Percentiles rank a stretch among this genome's conserved stretches.
phyloP scores from a whole-genome alignment of 2,797 vertebrate species.

The Myripristis murdjan region DNA sequence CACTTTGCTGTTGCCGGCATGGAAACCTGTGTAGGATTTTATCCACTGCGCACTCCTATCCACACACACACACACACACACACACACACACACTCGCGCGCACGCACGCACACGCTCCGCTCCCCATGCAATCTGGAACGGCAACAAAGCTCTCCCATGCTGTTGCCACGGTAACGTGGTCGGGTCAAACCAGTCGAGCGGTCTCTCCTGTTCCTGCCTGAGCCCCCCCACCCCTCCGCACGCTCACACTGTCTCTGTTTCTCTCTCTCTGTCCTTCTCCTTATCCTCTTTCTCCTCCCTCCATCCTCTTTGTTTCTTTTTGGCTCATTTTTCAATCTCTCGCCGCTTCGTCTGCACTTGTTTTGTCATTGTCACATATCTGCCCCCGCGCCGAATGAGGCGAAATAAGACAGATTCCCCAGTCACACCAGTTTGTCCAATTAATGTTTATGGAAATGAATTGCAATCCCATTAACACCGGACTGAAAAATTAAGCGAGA shows the following conservation, averaged over 20 bases:
- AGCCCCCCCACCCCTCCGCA: constrained; percentile 22
- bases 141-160: constrained; percentile 72
- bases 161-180: constrained; percentile 80
- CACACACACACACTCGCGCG: not conserved
- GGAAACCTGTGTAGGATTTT: constrained; percentile 66
- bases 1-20: constrained; percentile 57
- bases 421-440: constrained; percentile 18
- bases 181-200: constrained; percentile 75
- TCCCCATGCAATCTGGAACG: constrained; percentile 70
- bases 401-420: constrained; percentile 13
- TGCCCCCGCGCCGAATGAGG: constrained; percentile 10
- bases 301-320: constrained; percentile 24
- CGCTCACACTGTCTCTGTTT: constrained; percentile 34
- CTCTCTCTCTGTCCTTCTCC: constrained; percentile 20
- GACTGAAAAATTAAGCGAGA: no score
- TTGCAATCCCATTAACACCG: not conserved
- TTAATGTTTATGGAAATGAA: not conserved
- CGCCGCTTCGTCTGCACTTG: constrained; percentile 34
- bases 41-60: constrained; percentile 37
- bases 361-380: constrained; percentile 28
- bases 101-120: constrained; percentile 32
- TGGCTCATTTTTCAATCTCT: constrained; percentile 21
- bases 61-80: constrained; percentile 29
- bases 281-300: constrained; percentile 32
- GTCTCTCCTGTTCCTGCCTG: constrained; percentile 65